These are phyloP conservation scores for Cirrhinus mrigala DNA, from an alignment of 2,797 vertebrate species.

Conservation along the genomic window DNA sequence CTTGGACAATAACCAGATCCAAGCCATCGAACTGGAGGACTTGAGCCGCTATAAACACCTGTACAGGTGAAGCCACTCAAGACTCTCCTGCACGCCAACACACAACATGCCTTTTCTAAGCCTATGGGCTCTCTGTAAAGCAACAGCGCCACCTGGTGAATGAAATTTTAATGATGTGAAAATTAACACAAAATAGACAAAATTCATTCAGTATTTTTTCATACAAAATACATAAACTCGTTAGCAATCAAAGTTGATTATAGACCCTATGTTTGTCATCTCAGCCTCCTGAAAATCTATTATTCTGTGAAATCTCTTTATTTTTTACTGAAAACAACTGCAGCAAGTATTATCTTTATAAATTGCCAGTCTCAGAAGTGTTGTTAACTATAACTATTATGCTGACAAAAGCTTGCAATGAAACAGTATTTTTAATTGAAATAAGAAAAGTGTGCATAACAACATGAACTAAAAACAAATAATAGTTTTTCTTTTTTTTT, in stretches of 20 bases:
- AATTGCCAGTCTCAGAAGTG: background rate
- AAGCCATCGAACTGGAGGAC: conserved; percentile 90
- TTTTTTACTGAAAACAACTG: background rate
- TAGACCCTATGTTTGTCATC: background rate
- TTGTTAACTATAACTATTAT: background rate
- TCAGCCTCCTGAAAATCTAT: background rate
- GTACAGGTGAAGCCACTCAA: conserved; percentile 77
- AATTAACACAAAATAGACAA: too few species aligned
- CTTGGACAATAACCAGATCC: conserved; percentile 92
- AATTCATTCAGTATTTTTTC: fast-evolving
- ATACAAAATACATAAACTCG: background rate
- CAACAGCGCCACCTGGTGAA: conserved; percentile 55
- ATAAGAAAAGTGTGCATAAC: background rate
- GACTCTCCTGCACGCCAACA: background rate
- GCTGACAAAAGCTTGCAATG: background rate
- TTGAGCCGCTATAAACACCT: conserved; percentile 87
- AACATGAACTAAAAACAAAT: background rate
- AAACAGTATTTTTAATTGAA: background rate
- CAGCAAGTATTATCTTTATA: conserved; percentile 1
- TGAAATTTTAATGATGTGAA: background rate
- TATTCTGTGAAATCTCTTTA: background rate
- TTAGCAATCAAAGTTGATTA: background rate
- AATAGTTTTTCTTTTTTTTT: background rate
- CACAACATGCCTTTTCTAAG: background rate
- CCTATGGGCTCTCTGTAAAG: conserved; percentile 19